phyloP scores from a whole-genome alignment of 2,888 invertebrate genomes.

The Agapostemon virescens region DNA sequence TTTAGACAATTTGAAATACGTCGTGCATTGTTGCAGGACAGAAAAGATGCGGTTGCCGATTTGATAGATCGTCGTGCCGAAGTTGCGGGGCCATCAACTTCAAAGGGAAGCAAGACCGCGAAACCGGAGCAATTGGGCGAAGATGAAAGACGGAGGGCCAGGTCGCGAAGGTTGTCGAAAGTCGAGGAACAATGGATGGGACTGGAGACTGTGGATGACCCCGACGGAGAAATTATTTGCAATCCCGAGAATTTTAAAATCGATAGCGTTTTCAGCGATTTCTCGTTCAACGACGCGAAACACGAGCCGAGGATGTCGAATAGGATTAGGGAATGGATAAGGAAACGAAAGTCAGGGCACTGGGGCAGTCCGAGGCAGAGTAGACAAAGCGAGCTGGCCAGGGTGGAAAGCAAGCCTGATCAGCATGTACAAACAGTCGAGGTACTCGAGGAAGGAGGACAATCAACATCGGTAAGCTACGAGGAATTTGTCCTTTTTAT shows the following conservation, averaged over 20 bases:
- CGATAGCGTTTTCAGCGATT: constrained; percentile 28
- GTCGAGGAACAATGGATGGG: background rate
- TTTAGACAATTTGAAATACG: background rate
- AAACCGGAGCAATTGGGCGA: background rate
- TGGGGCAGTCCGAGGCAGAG: background rate
- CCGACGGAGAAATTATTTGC: background rate
- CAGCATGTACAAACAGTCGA: background rate
- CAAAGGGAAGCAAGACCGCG: background rate
- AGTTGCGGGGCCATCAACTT: background rate
- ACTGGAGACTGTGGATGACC: background rate
- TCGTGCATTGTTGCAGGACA: background rate
- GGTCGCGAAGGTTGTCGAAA: background rate
- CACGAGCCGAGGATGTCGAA: background rate
- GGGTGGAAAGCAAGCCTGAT: too few species aligned
- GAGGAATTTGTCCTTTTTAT: background rate
- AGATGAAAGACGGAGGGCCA: background rate
- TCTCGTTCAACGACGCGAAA: background rate
- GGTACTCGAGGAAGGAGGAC: background rate
- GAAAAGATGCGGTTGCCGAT: background rate
- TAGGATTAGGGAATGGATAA: background rate
- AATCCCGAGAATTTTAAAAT: constrained; percentile 16
- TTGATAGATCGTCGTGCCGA: background rate
- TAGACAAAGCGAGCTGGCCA: background rate
- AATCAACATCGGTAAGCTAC: background rate
- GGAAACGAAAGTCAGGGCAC: background rate